Base-by-base conservation (phyloP, 1,140 invertebrate genomes). In the Drosophila kanapiae region DNA sequence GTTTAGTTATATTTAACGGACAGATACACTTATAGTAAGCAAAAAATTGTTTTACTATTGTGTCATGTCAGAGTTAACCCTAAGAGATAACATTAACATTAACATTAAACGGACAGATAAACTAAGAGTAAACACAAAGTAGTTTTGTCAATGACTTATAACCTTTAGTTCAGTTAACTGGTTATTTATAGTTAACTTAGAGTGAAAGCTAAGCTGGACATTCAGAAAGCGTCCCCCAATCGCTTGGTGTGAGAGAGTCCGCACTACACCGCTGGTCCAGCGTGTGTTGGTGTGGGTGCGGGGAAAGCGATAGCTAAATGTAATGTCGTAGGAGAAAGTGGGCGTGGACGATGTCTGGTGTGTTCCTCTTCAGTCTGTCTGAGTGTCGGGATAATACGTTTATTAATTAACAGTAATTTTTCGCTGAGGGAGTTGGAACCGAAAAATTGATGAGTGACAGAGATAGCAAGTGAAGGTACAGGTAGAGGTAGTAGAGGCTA, bases 391-490 rank as follows among this genome's bases (percentile, higher is more conserved):
- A 70, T 70, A 70, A 59, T 68, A 42, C 29, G 35, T 42, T 29
- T 38, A 29, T 37, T 54, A n/a, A 6, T 6, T 38, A 38, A 18
- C 10, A 18, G 13, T 29, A 51, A 40, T 56, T 23, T 38, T 60
- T 70, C 56, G 49, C 56, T 51, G 74, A 62, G 74, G 65, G 69
- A 51, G 58, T 78, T 63, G 78, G 56, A 84, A 84, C 60, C 78
- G 75, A 88, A 88, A 88, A 88, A 67, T 54, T 75, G 81, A 90
- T 88, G 81, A 80, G 68, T 63, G 78, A 82, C 47, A 85, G 85
- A 84, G 81, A 83, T 68, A 84, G 83, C 67, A 83, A 78, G 75
- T 86, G 64, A 61, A 63, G 58, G 43, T 47, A 60, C 42, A 80
- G 77, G 42, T 47, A 58, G 8, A 78, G 71, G 40, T 60, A 45